Evolutionary conservation across 2,797 vertebrate genomes (phyloP), one percentile per base, ranked within the genome.

Genomic region (Knipowitschia caucasica): DNA sequence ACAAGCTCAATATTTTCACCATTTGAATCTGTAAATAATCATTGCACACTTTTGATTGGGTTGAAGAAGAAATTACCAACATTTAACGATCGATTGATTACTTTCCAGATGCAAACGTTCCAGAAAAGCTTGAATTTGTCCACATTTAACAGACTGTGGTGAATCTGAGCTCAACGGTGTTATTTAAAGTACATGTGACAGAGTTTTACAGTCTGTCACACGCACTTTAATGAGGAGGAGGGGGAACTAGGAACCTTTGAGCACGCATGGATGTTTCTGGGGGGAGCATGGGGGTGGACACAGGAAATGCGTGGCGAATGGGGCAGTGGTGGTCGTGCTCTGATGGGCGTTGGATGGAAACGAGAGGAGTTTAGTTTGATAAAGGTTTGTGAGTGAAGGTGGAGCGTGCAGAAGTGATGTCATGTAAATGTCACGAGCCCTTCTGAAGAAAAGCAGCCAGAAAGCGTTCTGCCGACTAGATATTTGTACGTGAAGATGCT

Each of bases 201-300:
- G n/a, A n/a, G n/a, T n/a, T n/a, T n/a, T n/a, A n/a, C n/a, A n/a
- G n/a, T n/a, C n/a, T n/a, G n/a, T n/a, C n/a, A n/a, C n/a, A n/a
- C n/a, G n/a, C n/a, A n/a, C n/a, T n/a, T n/a, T n/a, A n/a, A 59
- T 5, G 57, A 31, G 42, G 4, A 6, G 43, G 38, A 31, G 38
- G 66, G 29, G 60, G 49, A 43, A 79, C 77, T 70, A 66, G 82
- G 78, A 88, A 84, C 82, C 77, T 36, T 35, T 75, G 83, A 82
- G 85, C 87, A 83, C 72, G 67, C 66, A 69, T 53, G 85, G 84
- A 91, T 92, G 91, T 91, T 89, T 90, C 90, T 80, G 56, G 71
- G 69, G 35, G 67, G 80, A 64, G 76, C 65, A 73, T 73, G 82
- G 82, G 57, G 61, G 69, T 71, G 66, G 73, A 78, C 76, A 42